These are phyloP conservation scores for Calosoma granatense DNA, from an alignment of 1,140 invertebrate genomes.

Conservation along the genomic window DNA sequence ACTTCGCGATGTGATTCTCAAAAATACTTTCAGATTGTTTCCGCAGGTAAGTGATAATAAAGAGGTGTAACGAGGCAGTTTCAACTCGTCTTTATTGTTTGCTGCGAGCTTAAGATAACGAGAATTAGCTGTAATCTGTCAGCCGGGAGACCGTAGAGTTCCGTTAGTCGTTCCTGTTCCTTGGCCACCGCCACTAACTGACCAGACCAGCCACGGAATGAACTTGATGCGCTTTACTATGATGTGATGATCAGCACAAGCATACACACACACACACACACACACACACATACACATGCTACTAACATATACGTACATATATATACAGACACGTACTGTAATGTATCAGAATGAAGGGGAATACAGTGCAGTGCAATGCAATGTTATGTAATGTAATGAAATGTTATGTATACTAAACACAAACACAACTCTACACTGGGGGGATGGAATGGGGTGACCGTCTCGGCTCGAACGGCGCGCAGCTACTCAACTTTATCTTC, in stretches of 20 bases:
- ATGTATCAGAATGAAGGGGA: neutral
- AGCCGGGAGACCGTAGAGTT: neutral
- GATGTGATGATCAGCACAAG: no score
- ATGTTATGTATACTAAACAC: no score
- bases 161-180: no score
- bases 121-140: neutral
- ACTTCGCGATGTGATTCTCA: neutral
- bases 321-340: neutral
- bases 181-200: no score
- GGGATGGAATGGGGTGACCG: no score
- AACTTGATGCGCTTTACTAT: no score
- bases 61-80: slow-evolving; percentile 4
- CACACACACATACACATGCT: no score
- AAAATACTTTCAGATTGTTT: neutral
- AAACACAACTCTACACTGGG: neutral
- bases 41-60: slow-evolving; percentile 8
- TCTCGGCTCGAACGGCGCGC: neutral
- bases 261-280: no score
- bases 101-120: slow-evolving; percentile 1
- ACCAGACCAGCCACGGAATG: no score
- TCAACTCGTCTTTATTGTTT: slow-evolving; percentile 11
- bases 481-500: slow-evolving; percentile 1
- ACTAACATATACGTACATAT: slow-evolving; percentile 1
- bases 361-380: no score
- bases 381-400: no score